These are phyloP conservation scores for Danaus plexippus DNA, from an alignment of 1,140 invertebrate species.

Conservation along the genomic window DNA sequence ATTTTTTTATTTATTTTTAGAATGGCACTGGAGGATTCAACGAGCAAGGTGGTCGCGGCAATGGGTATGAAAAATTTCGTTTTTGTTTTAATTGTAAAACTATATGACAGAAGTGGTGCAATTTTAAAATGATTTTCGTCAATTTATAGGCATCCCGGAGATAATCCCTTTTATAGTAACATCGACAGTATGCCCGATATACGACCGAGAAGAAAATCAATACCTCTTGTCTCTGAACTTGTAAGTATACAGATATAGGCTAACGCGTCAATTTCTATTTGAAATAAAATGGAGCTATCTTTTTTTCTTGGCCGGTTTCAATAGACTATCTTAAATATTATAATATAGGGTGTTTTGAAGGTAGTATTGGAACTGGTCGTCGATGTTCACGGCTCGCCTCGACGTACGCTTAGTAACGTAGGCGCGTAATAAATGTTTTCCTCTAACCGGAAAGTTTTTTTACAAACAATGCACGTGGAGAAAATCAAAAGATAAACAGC, in stretches of 20 bases:
- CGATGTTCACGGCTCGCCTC: conserved; percentile 63
- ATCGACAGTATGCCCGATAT: conserved; percentile 99
- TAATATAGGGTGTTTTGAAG: conserved; percentile 23
- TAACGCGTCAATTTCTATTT: conserved; percentile 22
- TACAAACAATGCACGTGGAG: conserved; percentile 43
- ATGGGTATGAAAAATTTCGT: conserved; percentile 74
- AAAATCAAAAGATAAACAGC: conserved; percentile 6
- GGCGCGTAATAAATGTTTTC: conserved; percentile 71
- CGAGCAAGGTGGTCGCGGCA: conserved; percentile 81
- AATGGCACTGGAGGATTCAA: conserved; percentile 83
- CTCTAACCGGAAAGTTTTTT: conserved; percentile 56
- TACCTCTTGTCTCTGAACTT: conserved; percentile 98
- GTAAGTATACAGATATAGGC: conserved; percentile 78
- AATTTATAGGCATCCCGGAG: conserved; percentile 83
- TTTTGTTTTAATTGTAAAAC: too few species aligned
- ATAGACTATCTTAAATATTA: conserved; percentile 41
- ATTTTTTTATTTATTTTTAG: conserved; percentile 82
- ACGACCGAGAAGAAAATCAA: conserved; percentile 94
- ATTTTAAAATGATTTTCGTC: background rate
- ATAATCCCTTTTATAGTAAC: conserved; percentile 99
- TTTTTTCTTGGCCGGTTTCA: conserved; percentile 57
- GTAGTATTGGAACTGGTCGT: conserved; percentile 63
- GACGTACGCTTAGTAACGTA: conserved; percentile 67
- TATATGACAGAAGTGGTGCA: too few species aligned
- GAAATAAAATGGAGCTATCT: conserved; percentile 42